Evolutionary conservation across 2,888 invertebrate genomes (phyloP).

Genomic region (Mythimna loreyi): DNA sequence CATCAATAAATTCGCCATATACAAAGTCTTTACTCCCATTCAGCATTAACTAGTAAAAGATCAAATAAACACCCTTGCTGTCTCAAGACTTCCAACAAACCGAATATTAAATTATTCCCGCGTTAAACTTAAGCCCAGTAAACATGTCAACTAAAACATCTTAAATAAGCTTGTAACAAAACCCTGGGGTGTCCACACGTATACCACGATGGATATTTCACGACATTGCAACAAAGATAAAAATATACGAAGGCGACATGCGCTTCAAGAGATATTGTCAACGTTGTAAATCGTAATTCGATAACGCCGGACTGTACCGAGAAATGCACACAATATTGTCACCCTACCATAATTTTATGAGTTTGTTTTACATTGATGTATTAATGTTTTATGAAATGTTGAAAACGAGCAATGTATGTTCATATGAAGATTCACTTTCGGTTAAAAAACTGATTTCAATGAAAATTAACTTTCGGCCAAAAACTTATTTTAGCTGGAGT

Average conservation of each 20-base stretch:
- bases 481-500: too few relatives aligned
- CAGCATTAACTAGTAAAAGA: not conserved
- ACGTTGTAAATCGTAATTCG: constrained; percentile 88
- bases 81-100: constrained; percentile 18
- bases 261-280: constrained; percentile 82
- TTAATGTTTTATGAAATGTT: not conserved
- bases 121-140: constrained; percentile 31
- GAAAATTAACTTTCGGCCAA: too few relatives aligned
- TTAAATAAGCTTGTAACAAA: constrained; percentile 62
- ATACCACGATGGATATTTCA: constrained; percentile 67
- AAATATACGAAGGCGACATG: constrained; percentile 79
- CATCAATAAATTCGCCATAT: not conserved
- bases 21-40: not conserved
- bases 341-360: constrained; percentile 63
- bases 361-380: constrained; percentile 31
- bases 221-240: constrained; percentile 79
- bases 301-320: constrained; percentile 74
- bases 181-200: constrained; percentile 52
- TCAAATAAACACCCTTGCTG: constrained; percentile 22
- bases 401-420: constrained; percentile 20
- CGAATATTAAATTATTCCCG: constrained; percentile 55
- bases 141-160: constrained; percentile 52
- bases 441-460: too few relatives aligned
- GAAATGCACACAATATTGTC: constrained; percentile 71
- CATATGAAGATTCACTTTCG: too few relatives aligned